Conservation (phyloP, 2,113 vertebrate genomes). For the Mellivora capensis region DNA sequence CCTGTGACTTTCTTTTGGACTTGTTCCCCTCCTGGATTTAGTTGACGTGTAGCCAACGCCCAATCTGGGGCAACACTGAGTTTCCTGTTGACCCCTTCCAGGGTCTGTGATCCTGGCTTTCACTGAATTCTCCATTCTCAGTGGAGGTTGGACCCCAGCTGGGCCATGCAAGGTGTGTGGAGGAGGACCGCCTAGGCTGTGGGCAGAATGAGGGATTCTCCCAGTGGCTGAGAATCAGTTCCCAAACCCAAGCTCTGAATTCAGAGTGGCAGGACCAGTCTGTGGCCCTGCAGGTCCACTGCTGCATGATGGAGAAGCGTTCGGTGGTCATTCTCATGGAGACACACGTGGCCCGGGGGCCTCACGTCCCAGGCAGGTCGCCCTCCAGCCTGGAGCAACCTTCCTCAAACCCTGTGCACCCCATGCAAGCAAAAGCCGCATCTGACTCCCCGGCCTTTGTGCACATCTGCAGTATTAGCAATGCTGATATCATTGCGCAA, state of each 20-base stretch:
- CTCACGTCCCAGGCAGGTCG: slow-evolving; percentile 64
- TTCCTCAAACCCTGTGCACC: slow-evolving; percentile 80
- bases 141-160: background rate
- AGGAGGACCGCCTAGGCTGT: background rate
- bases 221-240: slow-evolving; percentile 7
- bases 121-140: background rate
- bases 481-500: slow-evolving; percentile 99
- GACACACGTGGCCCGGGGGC: background rate
- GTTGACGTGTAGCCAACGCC: background rate
- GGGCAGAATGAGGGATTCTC: slow-evolving; percentile 52
- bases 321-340: slow-evolving; percentile 42
- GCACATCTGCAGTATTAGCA: slow-evolving; percentile 96
- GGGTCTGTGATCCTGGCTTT: slow-evolving; percentile 56
- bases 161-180: slow-evolving; percentile 39
- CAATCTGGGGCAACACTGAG: background rate
- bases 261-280: background rate
- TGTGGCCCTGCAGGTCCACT: background rate
- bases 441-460: slow-evolving; percentile 91
- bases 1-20: background rate
- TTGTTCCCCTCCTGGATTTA: background rate
- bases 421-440: slow-evolving; percentile 94
- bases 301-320: slow-evolving; percentile 28
- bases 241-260: slow-evolving; percentile 10
- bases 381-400: slow-evolving; percentile 78
- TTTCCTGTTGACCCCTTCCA: background rate